Conservation (phyloP, 2,113 vertebrate genomes). For the Megalops atlanticus region DNA sequence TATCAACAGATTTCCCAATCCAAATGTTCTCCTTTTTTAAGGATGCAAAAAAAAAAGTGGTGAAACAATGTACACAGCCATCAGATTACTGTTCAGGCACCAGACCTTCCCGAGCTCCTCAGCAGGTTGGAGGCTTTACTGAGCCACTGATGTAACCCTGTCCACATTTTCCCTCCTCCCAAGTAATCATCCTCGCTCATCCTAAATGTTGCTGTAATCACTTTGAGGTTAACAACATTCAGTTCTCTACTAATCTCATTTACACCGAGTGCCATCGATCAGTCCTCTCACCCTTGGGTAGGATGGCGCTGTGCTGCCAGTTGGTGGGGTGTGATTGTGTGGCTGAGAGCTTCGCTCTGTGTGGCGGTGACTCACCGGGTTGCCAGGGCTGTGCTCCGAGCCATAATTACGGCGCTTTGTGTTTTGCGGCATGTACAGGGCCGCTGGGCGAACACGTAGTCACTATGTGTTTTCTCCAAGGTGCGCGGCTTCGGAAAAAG, state of each 20-base stretch:
- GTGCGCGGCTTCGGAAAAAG: background rate
- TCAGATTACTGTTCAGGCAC: background rate
- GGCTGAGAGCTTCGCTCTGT: background rate
- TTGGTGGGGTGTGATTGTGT: background rate
- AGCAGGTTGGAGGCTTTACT: background rate
- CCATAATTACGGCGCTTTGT: background rate
- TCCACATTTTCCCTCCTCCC: background rate
- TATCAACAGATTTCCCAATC: background rate
- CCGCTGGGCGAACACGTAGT: background rate
- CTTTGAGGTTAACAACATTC: background rate
- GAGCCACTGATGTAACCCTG: background rate
- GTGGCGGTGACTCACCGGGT: background rate
- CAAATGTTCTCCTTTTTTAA: background rate
- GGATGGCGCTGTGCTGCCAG: background rate
- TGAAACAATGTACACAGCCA: background rate
- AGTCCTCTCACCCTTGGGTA: background rate
- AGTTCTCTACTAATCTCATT: background rate
- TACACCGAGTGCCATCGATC: background rate
- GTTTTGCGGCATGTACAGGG: background rate
- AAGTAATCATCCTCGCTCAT: background rate
- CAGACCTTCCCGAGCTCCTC: background rate
- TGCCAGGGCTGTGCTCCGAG: background rate
- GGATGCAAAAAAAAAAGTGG: background rate
- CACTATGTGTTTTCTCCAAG: background rate
- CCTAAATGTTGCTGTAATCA: background rate